A percentile compares a stretch with the other conserved stretches of the same genome.
Evolutionary conservation across 2,888 invertebrate species (phyloP).

Genomic region (Macrophya alboannulata): DNA sequence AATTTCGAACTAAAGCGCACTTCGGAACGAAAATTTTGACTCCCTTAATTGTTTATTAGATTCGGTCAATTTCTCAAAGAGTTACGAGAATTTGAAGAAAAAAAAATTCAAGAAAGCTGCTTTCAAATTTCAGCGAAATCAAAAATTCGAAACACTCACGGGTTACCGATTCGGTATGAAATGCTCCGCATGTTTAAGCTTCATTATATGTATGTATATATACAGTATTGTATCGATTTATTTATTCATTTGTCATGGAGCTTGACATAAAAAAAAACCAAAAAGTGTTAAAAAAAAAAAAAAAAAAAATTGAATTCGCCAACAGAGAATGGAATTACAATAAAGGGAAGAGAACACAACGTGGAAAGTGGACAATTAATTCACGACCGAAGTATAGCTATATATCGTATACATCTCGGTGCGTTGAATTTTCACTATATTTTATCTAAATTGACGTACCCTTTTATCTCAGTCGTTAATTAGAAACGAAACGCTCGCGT

Average conservation of each 20-base stretch:
- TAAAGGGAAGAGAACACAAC: not conserved
- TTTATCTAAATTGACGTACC: not conserved
- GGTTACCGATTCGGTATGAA: no score
- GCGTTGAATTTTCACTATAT: not conserved
- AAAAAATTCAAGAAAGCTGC: no score
- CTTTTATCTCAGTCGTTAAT: conserved; percentile 21
- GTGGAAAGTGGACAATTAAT: not conserved
- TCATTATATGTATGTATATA: no score
- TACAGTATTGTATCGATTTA: not conserved
- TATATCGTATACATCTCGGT: not conserved
- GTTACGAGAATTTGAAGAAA: no score
- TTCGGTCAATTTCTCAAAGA: no score
- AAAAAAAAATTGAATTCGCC: not conserved
- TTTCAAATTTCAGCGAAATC: no score
- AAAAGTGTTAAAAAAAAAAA: not conserved
- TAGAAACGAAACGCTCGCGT: not conserved
- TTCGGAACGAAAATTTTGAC: no score
- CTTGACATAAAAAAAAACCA: not conserved
- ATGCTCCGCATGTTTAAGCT: no score
- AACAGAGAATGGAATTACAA: not conserved
- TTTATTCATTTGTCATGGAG: not conserved
- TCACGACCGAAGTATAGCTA: not conserved
- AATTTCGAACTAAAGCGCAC: no score
- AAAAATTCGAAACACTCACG: no score
- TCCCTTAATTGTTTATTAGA: no score